phyloP scores from a whole-genome alignment of 2,888 invertebrate species.

The Fabriciana adippe region DNA sequence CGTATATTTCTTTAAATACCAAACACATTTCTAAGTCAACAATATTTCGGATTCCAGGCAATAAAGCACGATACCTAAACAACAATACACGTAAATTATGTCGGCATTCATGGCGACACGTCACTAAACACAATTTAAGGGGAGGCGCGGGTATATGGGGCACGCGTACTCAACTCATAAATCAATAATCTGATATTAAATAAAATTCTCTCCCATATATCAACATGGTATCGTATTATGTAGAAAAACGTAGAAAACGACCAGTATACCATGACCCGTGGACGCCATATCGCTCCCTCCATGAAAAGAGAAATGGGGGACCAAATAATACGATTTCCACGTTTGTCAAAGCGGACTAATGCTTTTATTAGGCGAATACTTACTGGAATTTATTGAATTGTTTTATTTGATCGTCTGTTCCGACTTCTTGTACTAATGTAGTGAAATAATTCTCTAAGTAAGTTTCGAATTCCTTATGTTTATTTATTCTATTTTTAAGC shows the following conservation, averaged over 20 bases:
- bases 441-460: conserved; percentile 23
- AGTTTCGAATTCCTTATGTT: not conserved
- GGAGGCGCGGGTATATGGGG: conserved; percentile 54
- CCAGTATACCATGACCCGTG: conserved; percentile 50
- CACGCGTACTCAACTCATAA: conserved; percentile 60
- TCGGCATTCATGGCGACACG: conserved; percentile 51
- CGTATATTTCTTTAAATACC: conserved; percentile 16
- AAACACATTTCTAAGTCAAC: conserved; percentile 16
- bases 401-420: conserved; percentile 31
- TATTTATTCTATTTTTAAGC: not conserved
- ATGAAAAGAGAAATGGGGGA: conserved; percentile 41
- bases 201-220: conserved; percentile 72
- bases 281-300: conserved; percentile 31
- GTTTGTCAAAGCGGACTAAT: conserved; percentile 65
- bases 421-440: conserved; percentile 29
- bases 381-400: conserved; percentile 64
- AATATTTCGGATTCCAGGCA: conserved; percentile 20
- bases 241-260: conserved; percentile 61
- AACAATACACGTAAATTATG: conserved; percentile 54
- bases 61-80: conserved; percentile 35
- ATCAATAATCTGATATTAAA: conserved; percentile 78
- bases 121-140: conserved; percentile 61
- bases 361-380: conserved; percentile 67
- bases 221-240: conserved; percentile 57
- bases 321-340: conserved; percentile 48